A percentile compares a stretch with the other conserved stretches of the same genome.
Evolutionary conservation across 2,113 vertebrate species (phyloP).

Genomic region (Ciconia boyciana): DNA sequence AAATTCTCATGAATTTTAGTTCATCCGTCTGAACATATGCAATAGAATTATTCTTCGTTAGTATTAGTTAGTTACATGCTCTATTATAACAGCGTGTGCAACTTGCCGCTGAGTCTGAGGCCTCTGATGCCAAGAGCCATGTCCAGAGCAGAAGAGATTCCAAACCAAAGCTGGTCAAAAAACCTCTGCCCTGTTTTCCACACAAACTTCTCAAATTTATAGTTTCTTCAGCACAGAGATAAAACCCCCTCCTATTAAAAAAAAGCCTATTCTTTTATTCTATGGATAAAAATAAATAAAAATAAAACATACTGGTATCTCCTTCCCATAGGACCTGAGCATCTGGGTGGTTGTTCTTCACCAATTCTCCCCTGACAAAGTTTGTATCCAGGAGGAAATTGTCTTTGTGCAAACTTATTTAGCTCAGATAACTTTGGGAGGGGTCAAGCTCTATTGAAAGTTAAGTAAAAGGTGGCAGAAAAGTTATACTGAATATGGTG

Average conservation of each 20-base stretch:
- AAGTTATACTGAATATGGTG: rapidly evolving
- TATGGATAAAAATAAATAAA: background rate
- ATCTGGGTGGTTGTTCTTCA: background rate
- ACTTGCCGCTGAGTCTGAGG: background rate
- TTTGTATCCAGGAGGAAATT: background rate
- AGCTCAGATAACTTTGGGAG: background rate
- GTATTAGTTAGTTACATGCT: rapidly evolving
- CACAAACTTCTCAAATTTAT: background rate
- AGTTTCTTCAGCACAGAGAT: background rate
- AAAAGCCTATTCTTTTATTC: background rate
- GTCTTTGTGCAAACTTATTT: background rate
- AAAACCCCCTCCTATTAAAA: background rate
- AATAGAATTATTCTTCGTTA: rapidly evolving
- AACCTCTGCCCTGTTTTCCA: background rate
- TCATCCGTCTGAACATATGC: rapidly evolving
- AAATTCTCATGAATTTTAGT: rapidly evolving
- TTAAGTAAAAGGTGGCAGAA: background rate
- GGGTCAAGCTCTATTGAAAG: background rate
- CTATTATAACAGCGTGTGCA: rapidly evolving
- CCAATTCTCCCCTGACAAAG: background rate
- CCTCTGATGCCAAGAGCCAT: background rate
- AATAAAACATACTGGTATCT: background rate
- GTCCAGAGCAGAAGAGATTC: background rate
- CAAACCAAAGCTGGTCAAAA: background rate
- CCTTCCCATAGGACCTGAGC: background rate